Percentiles rank a stretch among this genome's conserved stretches.
Conservation (phyloP, 2,113 vertebrate genomes). For the Lucifuga dentata region DNA sequence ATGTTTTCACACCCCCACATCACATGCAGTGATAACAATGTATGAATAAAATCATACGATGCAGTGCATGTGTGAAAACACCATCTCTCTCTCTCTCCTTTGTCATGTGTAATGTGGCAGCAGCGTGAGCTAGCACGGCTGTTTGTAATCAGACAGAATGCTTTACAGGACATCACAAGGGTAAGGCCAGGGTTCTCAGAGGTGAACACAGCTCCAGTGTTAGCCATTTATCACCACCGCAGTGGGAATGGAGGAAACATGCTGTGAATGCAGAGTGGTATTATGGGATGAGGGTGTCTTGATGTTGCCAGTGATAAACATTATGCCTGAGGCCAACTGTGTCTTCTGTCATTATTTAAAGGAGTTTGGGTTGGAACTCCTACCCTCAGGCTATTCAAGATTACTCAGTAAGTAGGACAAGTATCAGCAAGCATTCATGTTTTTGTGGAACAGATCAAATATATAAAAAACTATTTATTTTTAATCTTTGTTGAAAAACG, state of each 20-base stretch:
- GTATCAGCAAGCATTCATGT: slow-evolving; percentile 46
- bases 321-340: slow-evolving; percentile 72
- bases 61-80: neutral
- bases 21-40: neutral
- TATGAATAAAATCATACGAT: slow-evolving; percentile 25
- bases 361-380: slow-evolving; percentile 66
- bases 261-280: slow-evolving; percentile 75
- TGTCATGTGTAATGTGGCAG: slow-evolving; percentile 33
- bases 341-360: slow-evolving; percentile 73
- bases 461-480: neutral
- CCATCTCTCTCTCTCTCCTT: slow-evolving; percentile 26
- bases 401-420: slow-evolving; percentile 57
- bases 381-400: slow-evolving; percentile 48
- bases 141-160: slow-evolving; percentile 72
- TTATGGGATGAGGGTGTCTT: slow-evolving; percentile 72
- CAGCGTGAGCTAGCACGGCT: slow-evolving; percentile 24
- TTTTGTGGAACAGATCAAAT: slow-evolving; percentile 32
- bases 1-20: slow-evolving; percentile 14
- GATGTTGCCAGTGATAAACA: slow-evolving; percentile 75
- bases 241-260: slow-evolving; percentile 64
- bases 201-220: slow-evolving; percentile 72
- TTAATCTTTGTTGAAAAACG: no score
- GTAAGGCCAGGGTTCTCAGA: slow-evolving; percentile 73
- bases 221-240: slow-evolving; percentile 76
- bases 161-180: slow-evolving; percentile 77